Base-by-base conservation (phyloP, 2,888 invertebrate species). In the Drosophila ezoana region DNA sequence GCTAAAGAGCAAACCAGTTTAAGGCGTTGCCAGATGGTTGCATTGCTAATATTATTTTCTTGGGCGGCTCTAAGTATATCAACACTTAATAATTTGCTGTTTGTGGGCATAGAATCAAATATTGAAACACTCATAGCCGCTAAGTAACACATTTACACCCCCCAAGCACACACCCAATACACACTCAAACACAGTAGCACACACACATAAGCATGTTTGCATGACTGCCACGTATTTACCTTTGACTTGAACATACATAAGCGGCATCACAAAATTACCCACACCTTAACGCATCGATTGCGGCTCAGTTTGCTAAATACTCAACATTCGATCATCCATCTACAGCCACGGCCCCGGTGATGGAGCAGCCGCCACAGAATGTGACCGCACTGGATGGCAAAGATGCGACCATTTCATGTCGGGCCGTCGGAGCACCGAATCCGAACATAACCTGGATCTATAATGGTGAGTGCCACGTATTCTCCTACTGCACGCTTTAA, bases 391-490 rank as follows among this genome's bases (percentile, higher is more conserved):
- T 98, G 81, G 98, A 98, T 92, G 98, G 98, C 56, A 97, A 97
- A 93, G 98, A 98, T 93, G 97, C 97, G 58, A 96, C 96, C 58
- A 94, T 98, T 83, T 94, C 94, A 65, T 99, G 99, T 92, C 94
- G 96, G 81, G 98, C 97, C 32, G 94, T 95, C 58, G 98, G 98
- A 52, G 97, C 98, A 16, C 98, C 98, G 20, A 94, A 95, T 79
- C 98, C 99, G 10, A 97, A 96, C 90, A 95, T 97, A 66, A 96
- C 97, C 45, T 99, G 99, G 99, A 95, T 95, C 89, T 97, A 96
- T 90, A 97, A 97, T 93, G 97, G 98, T 98, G 94, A 94, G 94
- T 83, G 4, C 3, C 14, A 13, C 4, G 56, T 8, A 28, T 28
- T 28, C 8, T 28, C 2, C 8, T 28, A 28, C 28, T 44, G 44